Percentiles rank a stretch among this genome's conserved stretches.
These are phyloP conservation scores for Manis crassicaudata DNA, from an alignment of 2,797 vertebrate genomes.

Conservation along the genomic window DNA sequence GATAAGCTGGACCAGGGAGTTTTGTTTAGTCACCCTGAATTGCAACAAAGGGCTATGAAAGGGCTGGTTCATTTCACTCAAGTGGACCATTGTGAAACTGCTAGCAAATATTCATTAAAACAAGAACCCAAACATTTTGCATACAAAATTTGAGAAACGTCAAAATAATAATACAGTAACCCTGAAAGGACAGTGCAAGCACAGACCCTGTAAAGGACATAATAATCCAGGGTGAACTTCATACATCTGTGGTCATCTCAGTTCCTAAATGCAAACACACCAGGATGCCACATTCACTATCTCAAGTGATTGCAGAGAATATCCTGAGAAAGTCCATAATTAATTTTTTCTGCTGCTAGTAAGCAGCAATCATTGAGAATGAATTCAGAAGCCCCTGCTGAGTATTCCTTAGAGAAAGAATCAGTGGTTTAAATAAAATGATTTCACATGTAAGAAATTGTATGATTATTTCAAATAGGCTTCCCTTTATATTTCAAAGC, in stretches of 20 bases:
- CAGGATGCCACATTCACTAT: neutral
- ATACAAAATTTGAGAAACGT: neutral
- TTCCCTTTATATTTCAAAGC: neutral
- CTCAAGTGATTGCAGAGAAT: neutral
- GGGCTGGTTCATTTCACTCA: neutral
- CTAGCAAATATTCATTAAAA: conserved; percentile 4
- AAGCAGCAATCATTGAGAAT: neutral
- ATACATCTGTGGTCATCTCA: neutral
- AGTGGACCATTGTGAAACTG: neutral
- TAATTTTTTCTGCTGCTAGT: neutral
- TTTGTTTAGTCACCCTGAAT: neutral
- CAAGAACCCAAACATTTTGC: conserved; percentile 35
- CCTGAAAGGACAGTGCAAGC: neutral
- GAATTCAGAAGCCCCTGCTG: neutral
- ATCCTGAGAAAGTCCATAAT: neutral
- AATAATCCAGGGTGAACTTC: neutral
- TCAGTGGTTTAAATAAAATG: neutral
- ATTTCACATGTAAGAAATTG: neutral
- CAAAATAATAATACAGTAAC: neutral
- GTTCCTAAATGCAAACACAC: neutral
- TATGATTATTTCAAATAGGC: neutral
- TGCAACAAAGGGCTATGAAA: neutral
- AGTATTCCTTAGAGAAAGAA: conserved; percentile 26
- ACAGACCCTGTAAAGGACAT: neutral
- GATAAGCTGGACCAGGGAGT: neutral